These are phyloP conservation scores for Phrynocephalus versicolor DNA, from an alignment of 2,113 vertebrate genomes.

Conservation along the genomic window DNA sequence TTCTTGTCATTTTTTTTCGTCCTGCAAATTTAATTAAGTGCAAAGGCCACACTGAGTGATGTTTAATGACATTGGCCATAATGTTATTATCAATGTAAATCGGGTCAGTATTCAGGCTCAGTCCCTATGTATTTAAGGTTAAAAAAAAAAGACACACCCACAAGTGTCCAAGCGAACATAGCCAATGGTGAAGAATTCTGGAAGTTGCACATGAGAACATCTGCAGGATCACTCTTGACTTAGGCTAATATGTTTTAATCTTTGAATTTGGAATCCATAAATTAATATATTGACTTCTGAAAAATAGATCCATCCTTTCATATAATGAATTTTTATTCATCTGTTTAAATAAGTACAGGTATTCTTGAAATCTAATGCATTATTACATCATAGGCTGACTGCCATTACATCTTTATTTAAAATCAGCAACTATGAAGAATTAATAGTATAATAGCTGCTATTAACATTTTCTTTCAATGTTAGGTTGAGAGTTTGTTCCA, in stretches of 20 bases:
- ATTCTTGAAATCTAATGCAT: not conserved
- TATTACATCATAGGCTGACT: not conserved
- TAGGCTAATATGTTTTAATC: not conserved
- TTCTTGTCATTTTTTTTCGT: not conserved
- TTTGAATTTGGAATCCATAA: not conserved
- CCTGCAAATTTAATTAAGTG: not conserved
- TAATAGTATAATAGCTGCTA: constrained; percentile 53
- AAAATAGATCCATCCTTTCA: not conserved
- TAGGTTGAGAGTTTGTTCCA: constrained; percentile 95
- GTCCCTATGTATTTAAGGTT: not conserved
- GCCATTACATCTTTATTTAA: constrained; percentile 3
- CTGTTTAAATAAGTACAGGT: not conserved
- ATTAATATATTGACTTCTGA: not conserved
- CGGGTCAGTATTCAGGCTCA: not conserved
- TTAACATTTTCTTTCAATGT: constrained; percentile 73
- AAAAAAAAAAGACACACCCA: too few species aligned
- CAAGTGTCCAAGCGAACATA: not conserved
- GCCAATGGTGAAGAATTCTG: not conserved
- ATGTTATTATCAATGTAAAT: not conserved
- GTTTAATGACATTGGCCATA: not conserved
- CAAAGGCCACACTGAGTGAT: not conserved
- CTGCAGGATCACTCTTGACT: not conserved
- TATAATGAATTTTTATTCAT: too few species aligned
- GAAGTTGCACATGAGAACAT: not conserved
- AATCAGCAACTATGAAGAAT: constrained; percentile 31